Percentiles rank a stretch among this genome's conserved stretches.
phyloP scores from a whole-genome alignment of 1,140 invertebrate species.

The Hetaerina americana region DNA sequence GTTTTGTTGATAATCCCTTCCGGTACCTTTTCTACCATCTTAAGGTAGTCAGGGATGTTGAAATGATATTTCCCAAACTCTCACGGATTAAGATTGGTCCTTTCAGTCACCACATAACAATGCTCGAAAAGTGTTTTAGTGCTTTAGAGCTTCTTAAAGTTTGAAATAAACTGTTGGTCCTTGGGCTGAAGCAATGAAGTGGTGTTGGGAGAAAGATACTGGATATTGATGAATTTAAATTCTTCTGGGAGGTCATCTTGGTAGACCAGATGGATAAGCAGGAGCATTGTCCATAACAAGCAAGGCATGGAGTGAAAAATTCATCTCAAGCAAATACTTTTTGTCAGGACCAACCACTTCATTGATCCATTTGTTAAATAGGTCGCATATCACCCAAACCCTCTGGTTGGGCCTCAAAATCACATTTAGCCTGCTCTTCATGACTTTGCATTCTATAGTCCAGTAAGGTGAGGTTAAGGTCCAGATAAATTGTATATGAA shows the following conservation, averaged over 20 bases:
- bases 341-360: too few species aligned
- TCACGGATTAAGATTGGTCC: conserved; percentile 14
- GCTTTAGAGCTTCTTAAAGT: conserved; percentile 18
- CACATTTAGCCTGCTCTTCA: too few species aligned
- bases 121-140: conserved; percentile 13
- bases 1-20: too few species aligned
- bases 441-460: too few species aligned
- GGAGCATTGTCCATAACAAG: conserved; percentile 28
- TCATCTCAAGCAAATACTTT: conserved; percentile 23
- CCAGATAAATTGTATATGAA: too few species aligned
- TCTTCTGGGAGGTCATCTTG: conserved; percentile 17
- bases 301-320: conserved; percentile 25
- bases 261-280: conserved; percentile 18
- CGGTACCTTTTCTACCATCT: too few species aligned
- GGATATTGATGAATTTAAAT: conserved; percentile 19
- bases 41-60: too few species aligned
- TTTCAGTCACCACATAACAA: conserved; percentile 13
- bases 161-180: conserved; percentile 32
- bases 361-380: too few species aligned
- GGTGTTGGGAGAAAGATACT: conserved; percentile 29
- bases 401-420: too few species aligned
- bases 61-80: conserved; percentile 18
- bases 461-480: too few species aligned
- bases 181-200: conserved; percentile 34
- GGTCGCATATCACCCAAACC: too few species aligned